Conservation (phyloP, 2,797 vertebrate genomes). For the Pantherophis vulpinus region DNA sequence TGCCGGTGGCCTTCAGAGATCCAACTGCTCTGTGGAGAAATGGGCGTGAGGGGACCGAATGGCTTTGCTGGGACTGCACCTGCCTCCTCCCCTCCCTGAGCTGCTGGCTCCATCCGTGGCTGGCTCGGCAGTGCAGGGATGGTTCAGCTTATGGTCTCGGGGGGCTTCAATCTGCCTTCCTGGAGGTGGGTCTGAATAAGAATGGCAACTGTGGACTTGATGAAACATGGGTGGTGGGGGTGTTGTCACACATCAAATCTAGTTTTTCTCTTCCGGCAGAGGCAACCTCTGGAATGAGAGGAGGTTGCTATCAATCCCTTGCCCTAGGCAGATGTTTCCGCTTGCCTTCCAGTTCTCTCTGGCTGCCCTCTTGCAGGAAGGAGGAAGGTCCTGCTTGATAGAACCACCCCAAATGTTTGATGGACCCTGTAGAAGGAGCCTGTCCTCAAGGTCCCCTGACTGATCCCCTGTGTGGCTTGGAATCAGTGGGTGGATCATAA, state of each 20-base stretch:
- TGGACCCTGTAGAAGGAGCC: background rate
- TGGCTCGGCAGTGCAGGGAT: background rate
- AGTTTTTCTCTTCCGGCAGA: background rate
- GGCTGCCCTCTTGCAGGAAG: background rate
- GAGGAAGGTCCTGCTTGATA: background rate
- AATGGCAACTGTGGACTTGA: background rate
- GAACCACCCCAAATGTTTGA: background rate
- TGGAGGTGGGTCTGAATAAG: background rate
- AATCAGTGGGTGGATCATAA: background rate
- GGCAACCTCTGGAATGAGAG: background rate
- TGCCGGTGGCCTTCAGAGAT: background rate
- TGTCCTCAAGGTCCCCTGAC: background rate
- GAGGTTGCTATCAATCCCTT: background rate
- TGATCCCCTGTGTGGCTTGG: background rate
- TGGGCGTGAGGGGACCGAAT: background rate
- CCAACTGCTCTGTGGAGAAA: background rate
- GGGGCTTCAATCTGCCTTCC: background rate
- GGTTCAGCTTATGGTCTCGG: background rate
- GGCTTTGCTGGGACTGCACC: background rate
- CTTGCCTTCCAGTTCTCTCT: background rate
- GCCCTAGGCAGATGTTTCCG: background rate
- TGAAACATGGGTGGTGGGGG: background rate
- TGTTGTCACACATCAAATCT: background rate
- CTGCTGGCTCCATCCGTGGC: background rate
- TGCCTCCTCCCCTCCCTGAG: background rate